phyloP scores from a whole-genome alignment of 1,140 invertebrate species.

The Popillia japonica region DNA sequence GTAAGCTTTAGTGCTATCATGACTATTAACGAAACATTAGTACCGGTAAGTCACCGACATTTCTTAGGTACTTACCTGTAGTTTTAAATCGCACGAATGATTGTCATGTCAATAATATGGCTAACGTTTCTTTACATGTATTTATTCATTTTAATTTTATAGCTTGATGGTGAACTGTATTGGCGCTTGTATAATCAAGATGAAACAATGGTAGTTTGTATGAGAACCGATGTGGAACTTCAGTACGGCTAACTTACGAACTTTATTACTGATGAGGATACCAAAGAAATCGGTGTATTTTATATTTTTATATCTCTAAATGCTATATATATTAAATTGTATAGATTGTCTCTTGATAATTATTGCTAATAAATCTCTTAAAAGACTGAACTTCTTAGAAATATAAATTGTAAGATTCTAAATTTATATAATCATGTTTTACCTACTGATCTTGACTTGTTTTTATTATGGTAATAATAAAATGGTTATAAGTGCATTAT shows the following conservation, averaged over 20 bases:
- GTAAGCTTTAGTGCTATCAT: constrained; percentile 33
- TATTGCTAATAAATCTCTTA: neutral
- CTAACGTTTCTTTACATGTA: neutral
- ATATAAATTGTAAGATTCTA: neutral
- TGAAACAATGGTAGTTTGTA: neutral
- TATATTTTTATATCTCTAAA: no score
- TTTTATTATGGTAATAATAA: no score
- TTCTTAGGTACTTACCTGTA: no score
- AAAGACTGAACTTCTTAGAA: constrained; percentile 3
- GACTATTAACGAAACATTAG: neutral
- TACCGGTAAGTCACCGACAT: constrained; percentile 4
- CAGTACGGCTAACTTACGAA: neutral
- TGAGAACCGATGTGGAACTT: constrained; percentile 10
- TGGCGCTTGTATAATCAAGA: constrained; percentile 2
- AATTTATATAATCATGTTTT: no score
- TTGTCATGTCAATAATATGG: no score
- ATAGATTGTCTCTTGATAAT: neutral
- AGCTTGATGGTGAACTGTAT: constrained; percentile 12
- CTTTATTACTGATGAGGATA: neutral
- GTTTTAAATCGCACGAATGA: no score
- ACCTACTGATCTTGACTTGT: no score
- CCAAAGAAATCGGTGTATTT: no score
- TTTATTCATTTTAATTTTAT: neutral
- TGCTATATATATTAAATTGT: neutral
- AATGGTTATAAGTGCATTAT: no score